These are phyloP conservation scores for Melipona beecheii DNA, from an alignment of 2,888 invertebrate genomes.

Conservation along the genomic window DNA sequence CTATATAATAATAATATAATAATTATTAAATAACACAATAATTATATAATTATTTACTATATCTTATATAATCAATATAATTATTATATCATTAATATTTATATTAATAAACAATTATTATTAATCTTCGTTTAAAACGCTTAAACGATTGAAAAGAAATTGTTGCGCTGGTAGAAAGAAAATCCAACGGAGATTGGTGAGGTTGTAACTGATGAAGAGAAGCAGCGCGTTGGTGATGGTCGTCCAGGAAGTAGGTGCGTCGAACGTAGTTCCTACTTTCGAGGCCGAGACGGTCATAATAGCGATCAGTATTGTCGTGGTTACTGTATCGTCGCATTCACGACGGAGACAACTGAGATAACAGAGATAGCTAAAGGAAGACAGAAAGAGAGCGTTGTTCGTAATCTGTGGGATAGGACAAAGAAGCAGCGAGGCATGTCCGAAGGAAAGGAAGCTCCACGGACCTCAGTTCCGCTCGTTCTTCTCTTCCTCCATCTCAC, in stretches of 20 bases:
- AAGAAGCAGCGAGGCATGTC: slow-evolving; percentile 81
- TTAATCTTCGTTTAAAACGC: not conserved
- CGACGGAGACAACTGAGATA: slow-evolving; percentile 40
- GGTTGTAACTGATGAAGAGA: not conserved
- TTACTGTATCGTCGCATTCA: slow-evolving; percentile 49
- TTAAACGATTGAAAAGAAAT: rapidly evolving
- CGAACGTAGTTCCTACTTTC: slow-evolving; percentile 68
- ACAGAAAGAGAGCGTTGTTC: slow-evolving; percentile 60
- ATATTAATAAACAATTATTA: too few relatives aligned
- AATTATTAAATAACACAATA: too few relatives aligned
- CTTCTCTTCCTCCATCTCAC: slow-evolving; percentile 77
- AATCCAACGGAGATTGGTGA: not conserved
- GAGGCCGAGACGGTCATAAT: slow-evolving; percentile 73
- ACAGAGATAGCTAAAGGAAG: slow-evolving; percentile 24
- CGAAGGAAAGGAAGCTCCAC: slow-evolving; percentile 83
- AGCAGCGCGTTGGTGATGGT: slow-evolving; percentile 10
- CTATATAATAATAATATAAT: too few relatives aligned
- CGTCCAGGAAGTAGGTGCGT: slow-evolving; percentile 75
- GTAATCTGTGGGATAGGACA: slow-evolving; percentile 83
- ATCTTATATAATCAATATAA: too few relatives aligned
- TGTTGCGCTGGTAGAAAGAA: not conserved
- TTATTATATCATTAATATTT: too few relatives aligned
- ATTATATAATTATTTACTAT: too few relatives aligned
- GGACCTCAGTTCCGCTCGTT: slow-evolving; percentile 84
- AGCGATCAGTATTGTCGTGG: slow-evolving; percentile 77